Evolutionary conservation across 2,797 vertebrate genomes (phyloP).

Genomic region (Pseudochaenichthys georgianus): DNA sequence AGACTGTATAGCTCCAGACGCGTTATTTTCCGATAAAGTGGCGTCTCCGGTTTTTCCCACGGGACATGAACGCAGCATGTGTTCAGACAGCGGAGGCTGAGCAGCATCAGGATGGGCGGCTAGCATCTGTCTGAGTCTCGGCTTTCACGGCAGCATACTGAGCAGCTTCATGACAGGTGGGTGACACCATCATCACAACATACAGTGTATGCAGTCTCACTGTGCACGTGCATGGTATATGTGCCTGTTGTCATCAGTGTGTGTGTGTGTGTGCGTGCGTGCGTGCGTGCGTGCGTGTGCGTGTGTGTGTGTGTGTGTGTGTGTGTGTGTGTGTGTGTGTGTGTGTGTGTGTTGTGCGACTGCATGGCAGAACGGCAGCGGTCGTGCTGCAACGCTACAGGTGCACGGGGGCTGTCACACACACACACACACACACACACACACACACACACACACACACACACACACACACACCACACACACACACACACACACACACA

Average conservation of each 20-base stretch:
- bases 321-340: not conserved
- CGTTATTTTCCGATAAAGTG: not conserved
- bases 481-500: too few species aligned
- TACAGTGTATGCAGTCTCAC: not conserved
- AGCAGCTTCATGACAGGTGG: conserved; percentile 31
- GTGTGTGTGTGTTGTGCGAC: not conserved
- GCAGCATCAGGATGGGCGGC: conserved; percentile 32
- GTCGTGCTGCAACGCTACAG: conserved; percentile 48
- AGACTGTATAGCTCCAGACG: too few species aligned
- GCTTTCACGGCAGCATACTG: not conserved
- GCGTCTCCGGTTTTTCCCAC: not conserved
- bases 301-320: not conserved
- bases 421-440: not conserved
- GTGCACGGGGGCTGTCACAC: conserved; percentile 25
- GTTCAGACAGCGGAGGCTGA: conserved; percentile 6
- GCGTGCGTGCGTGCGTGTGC: conserved; percentile 2
- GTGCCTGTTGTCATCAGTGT: not conserved
- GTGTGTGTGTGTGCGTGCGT: not conserved
- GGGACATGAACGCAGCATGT: conserved; percentile 29
- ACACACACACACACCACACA: not conserved
- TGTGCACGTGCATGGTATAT: not conserved
- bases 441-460: not conserved
- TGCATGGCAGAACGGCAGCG: not conserved
- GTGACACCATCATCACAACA: not conserved
- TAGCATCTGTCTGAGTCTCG: conserved; percentile 5